A percentile compares a stretch with the other conserved stretches of the same genome.
phyloP scores from a whole-genome alignment of 2,797 vertebrate species.

The Cossypha polioptera region DNA sequence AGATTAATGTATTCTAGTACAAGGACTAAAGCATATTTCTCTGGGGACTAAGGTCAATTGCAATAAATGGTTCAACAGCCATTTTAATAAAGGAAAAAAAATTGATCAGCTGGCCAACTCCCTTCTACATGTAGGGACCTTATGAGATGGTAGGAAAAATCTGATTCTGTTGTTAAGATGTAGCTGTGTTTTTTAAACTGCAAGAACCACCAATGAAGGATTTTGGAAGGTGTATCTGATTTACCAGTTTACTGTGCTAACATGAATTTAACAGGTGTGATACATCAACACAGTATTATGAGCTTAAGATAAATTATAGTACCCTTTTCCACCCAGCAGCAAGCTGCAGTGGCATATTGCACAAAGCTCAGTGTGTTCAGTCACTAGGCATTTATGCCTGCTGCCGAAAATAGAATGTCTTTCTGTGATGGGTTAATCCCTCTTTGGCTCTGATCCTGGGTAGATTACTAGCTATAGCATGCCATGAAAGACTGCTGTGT shows the following conservation, averaged over 20 bases:
- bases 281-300: not conserved
- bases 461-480: constrained; percentile 70
- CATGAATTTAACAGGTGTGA: constrained; percentile 39
- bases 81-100: not conserved
- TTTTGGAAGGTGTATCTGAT: not conserved
- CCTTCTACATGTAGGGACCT: not conserved
- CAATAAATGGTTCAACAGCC: not conserved
- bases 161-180: not conserved
- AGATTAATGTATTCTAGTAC: not conserved
- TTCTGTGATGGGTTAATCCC: constrained; percentile 80
- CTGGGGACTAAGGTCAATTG: not conserved
- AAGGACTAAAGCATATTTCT: not conserved
- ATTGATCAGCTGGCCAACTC: not conserved
- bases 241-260: not conserved
- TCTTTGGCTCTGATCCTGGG: constrained; percentile 72
- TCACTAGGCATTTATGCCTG: constrained; percentile 67
- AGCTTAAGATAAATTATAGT: not conserved
- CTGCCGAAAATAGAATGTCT: constrained; percentile 78
- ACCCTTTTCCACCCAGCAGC: constrained; percentile 11
- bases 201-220: not conserved
- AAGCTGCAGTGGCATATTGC: constrained; percentile 1
- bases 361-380: constrained; percentile 56
- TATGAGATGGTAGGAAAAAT: not conserved
- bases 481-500: constrained; percentile 63
- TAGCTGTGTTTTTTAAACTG: not conserved